A percentile compares a stretch with the other conserved stretches of the same genome.
phyloP scores from a whole-genome alignment of 2,888 invertebrate species.

The Aphodius granarius region DNA sequence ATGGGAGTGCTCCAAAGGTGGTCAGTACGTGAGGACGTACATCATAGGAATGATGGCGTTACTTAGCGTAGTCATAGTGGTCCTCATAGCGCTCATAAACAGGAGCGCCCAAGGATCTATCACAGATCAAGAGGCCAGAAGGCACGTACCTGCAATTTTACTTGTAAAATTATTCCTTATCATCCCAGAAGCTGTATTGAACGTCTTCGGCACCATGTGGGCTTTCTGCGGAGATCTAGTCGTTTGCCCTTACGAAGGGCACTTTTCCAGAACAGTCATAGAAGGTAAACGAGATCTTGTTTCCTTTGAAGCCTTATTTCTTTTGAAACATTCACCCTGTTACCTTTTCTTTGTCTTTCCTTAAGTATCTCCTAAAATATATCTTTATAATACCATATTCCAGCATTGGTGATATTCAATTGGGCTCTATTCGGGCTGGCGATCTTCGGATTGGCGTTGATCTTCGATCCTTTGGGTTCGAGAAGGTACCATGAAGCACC shows the following conservation, averaged over 20 bases:
- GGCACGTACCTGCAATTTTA: constrained; percentile 70
- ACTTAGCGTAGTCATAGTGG: constrained; percentile 64
- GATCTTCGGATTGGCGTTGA: constrained; percentile 73
- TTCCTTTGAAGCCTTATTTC: neutral
- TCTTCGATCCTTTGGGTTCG: constrained; percentile 82
- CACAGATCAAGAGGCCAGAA: constrained; percentile 70
- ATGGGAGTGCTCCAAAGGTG: constrained; percentile 71
- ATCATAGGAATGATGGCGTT: constrained; percentile 70
- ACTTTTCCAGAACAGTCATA: constrained; percentile 71
- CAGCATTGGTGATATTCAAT: constrained; percentile 77
- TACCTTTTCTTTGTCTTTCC: constrained; percentile 1
- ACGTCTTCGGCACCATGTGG: constrained; percentile 82
- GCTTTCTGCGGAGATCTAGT: constrained; percentile 69
- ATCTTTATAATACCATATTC: constrained; percentile 41
- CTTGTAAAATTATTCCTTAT: constrained; percentile 74
- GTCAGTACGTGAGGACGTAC: constrained; percentile 71
- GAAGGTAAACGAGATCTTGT: constrained; percentile 73
- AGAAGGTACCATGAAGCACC: constrained; percentile 63
- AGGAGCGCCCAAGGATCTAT: constrained; percentile 79
- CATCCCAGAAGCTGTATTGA: constrained; percentile 77
- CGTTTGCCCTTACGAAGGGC: constrained; percentile 66
- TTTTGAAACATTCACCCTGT: neutral
- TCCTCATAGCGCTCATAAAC: constrained; percentile 67
- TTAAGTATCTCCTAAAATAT: neutral
- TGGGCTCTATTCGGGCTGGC: constrained; percentile 78